These are phyloP conservation scores for Morone chrysops DNA, from an alignment of 2,113 vertebrate genomes.

Conservation along the genomic window DNA sequence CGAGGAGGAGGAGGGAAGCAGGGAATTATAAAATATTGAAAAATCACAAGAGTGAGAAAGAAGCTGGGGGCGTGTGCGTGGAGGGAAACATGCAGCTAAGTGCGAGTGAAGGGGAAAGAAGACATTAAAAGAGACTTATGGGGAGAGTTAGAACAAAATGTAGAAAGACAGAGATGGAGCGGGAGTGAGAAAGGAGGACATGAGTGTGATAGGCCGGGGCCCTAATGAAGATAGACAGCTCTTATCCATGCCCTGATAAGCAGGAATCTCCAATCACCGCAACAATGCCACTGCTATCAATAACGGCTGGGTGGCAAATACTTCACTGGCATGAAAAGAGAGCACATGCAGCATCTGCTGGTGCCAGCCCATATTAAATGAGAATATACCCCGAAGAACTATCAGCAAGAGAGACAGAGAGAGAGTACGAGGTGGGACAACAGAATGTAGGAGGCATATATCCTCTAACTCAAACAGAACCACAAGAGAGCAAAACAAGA, in stretches of 20 bases:
- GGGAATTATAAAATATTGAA: slow-evolving; percentile 80
- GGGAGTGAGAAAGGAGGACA: slow-evolving; percentile 36
- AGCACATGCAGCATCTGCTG: slow-evolving; percentile 55
- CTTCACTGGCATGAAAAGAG: slow-evolving; percentile 64
- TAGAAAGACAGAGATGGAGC: slow-evolving; percentile 45
- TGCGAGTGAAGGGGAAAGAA: slow-evolving; percentile 67
- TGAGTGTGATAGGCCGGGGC: slow-evolving; percentile 36
- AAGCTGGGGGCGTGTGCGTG: slow-evolving; percentile 48
- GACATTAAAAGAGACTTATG: slow-evolving; percentile 71
- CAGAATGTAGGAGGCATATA: slow-evolving; percentile 47
- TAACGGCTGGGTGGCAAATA: slow-evolving; percentile 62
- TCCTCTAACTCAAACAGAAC: slow-evolving; percentile 51
- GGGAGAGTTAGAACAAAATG: slow-evolving; percentile 50
- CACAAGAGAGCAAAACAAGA: slow-evolving; percentile 45
- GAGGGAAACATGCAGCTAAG: slow-evolving; percentile 68
- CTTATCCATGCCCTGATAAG: slow-evolving; percentile 66
- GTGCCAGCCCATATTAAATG: slow-evolving; percentile 73
- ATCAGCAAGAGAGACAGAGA: slow-evolving; percentile 7
- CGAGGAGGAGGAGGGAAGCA: slow-evolving; percentile 55
- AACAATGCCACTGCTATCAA: slow-evolving; percentile 63
- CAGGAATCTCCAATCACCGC: slow-evolving; percentile 67
- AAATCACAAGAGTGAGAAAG: slow-evolving; percentile 70
- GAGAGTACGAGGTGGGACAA: slow-evolving; percentile 17
- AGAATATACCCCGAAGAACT: slow-evolving; percentile 58
- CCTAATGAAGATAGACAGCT: slow-evolving; percentile 81